Base-by-base conservation (phyloP, 2,888 invertebrate species). In the Atherix ibis region DNA sequence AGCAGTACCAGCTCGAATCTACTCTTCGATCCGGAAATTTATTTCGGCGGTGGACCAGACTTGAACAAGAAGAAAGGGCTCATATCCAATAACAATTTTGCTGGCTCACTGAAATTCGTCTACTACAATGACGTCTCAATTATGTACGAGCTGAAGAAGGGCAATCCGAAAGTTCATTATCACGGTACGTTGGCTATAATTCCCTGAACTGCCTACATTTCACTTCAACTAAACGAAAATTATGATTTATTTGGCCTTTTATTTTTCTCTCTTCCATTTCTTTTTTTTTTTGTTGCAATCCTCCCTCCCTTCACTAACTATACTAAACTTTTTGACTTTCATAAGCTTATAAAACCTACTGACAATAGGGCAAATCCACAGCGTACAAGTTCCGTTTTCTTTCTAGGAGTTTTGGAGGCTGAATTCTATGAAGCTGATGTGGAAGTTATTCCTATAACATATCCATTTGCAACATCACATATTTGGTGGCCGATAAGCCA, bases 51-150 rank as follows among this genome's bases (percentile, higher is more conserved):
- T 12, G 89, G 88, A 3, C 83, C 87, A 2, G 83, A 84, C 53
- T 58, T 84, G 40, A 68, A 80, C 50, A 83, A 84, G 59, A 83
- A 82, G 64, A 76, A 75, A 56, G 83, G 89, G 31, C 63, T 84
- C 45, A 73, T 73, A 49, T 88, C 77, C 37, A 72, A 77, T 47
- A 83, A 85, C 56, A 85, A 83, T 61, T 88, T 87, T 54, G 82
- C 82, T 45, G 87, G 94, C 16, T 84, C 84, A 46, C 57, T 94
- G 24, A 87, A 88, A 53, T 88, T 88, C 55, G 85, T 91, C 30
- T 92, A 85, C 56, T 89, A 87, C 61, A 91, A 92, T 56, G 88
- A 89, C 51, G 77, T 88, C 18, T 87, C 88, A 1, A 84, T 94
- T 43, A 66, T 94, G 40, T 88, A 89, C 54, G 87, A 88, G 52